Conservation (phyloP, 1,140 invertebrate species). For the Sycophila sp. region DNA sequence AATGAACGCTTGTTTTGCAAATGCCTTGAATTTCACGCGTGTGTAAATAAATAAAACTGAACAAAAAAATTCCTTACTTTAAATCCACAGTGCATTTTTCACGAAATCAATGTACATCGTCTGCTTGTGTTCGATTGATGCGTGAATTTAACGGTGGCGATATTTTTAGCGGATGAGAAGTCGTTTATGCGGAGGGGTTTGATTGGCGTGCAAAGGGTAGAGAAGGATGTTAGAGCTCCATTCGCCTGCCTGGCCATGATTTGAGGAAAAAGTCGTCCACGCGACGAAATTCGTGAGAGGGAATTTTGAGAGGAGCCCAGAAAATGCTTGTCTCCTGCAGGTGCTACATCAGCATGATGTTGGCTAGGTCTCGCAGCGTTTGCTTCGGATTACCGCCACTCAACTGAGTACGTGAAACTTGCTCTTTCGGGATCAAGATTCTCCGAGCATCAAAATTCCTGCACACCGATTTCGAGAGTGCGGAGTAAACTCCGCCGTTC, state of each 20-base stretch:
- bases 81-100: no score
- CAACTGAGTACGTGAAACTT: not conserved
- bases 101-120: no score
- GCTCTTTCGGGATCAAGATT: conserved; percentile 17
- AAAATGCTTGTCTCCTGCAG: conserved; percentile 12
- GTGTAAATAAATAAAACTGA: no score
- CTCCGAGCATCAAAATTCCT: not conserved
- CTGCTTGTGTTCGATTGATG: no score
- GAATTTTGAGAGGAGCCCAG: conserved; percentile 1
- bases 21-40: no score
- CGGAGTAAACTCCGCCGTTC: not conserved
- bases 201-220: no score
- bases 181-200: no score
- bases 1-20: no score
- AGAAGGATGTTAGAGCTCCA: no score
- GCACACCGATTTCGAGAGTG: not conserved
- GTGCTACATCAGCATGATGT: conserved; percentile 25
- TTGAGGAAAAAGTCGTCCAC: not conserved
- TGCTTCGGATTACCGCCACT: not conserved
- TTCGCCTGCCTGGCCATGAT: conserved; percentile 5
- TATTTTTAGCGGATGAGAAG: no score
- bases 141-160: no score
- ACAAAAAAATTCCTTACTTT: no score
- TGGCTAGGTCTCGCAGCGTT: not conserved
- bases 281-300: not conserved